phyloP scores from a whole-genome alignment of 2,113 vertebrate species.

The Bungarus multicinctus region DNA sequence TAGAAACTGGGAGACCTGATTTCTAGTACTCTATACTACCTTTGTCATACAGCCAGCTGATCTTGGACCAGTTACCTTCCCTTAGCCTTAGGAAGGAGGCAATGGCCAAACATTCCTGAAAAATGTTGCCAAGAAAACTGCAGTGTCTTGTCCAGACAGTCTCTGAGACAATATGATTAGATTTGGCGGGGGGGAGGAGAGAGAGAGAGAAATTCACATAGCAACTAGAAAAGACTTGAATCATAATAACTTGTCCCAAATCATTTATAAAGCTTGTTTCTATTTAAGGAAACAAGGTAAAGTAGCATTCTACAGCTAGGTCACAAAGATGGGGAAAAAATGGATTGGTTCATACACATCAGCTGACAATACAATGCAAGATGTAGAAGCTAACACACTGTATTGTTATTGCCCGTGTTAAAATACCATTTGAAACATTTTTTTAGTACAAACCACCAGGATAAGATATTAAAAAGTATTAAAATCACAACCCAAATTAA shows the following conservation, averaged over 20 bases:
- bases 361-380: not conserved
- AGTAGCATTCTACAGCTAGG: not conserved
- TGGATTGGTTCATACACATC: not conserved
- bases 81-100: not conserved
- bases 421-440: not conserved
- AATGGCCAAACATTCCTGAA: not conserved
- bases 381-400: not conserved
- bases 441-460: not conserved
- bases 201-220: not conserved
- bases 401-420: not conserved
- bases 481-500: not conserved
- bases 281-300: not conserved
- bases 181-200: too few relatives aligned
- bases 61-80: not conserved
- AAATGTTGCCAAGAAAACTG: not conserved
- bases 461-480: not conserved
- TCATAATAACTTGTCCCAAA: not conserved
- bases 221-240: not conserved
- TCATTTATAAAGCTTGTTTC: not conserved
- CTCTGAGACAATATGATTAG: not conserved
- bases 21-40: not conserved
- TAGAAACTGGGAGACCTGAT: not conserved
- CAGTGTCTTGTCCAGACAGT: not conserved
- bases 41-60: not conserved
- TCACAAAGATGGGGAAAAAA: not conserved